Conservation (phyloP, 2,113 vertebrate species). For the Centropus bengalensis region DNA sequence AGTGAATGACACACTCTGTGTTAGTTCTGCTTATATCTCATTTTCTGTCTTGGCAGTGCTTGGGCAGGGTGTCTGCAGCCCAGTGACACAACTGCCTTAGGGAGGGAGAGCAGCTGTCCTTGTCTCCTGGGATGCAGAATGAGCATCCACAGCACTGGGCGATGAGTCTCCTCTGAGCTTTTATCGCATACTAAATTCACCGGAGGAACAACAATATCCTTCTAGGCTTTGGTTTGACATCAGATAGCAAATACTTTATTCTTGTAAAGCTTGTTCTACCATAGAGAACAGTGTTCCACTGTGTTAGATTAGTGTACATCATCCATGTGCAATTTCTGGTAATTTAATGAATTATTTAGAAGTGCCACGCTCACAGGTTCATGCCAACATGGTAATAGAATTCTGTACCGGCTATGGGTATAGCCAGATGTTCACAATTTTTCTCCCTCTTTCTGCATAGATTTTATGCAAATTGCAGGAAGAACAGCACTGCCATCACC, state of each 20-base stretch:
- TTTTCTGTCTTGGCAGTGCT: neutral
- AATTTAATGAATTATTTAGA: conserved; percentile 72
- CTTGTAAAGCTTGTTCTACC: conserved; percentile 17
- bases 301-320: neutral
- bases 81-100: neutral
- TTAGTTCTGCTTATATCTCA: neutral
- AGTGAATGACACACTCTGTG: neutral
- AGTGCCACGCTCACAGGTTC: neutral
- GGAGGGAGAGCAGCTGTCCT: neutral
- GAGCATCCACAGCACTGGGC: fast-evolving
- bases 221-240: neutral
- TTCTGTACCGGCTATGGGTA: neutral
- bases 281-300: neutral
- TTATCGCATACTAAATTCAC: neutral
- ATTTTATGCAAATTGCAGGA: conserved; percentile 59
- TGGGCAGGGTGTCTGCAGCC: neutral
- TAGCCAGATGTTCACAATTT: conserved; percentile 69
- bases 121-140: neutral
- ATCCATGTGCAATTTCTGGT: conserved; percentile 37
- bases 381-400: conserved; percentile 43
- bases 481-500: neutral
- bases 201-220: neutral
- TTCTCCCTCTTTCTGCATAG: conserved; percentile 36
- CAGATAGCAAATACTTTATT: neutral
- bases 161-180: neutral